Evolutionary conservation across 2,888 invertebrate genomes (phyloP), one percentile per base, ranked within the genome.

Genomic region (Danaus chrysippus): DNA sequence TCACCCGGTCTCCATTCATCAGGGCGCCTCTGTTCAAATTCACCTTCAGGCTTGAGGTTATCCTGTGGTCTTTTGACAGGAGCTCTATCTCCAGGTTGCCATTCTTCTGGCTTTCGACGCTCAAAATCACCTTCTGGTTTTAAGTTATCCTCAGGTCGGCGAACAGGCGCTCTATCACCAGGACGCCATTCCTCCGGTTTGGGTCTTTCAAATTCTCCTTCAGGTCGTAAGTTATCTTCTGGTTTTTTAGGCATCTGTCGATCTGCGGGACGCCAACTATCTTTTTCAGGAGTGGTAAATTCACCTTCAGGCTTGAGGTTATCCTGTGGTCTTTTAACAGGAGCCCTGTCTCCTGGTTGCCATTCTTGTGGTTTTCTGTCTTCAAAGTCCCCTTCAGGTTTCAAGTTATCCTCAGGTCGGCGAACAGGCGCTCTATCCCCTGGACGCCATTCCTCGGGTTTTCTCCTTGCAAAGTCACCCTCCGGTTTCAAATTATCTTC

Each of bases 341-440:
- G n/a, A n/a, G n/a, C n/a, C n/a, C n/a, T n/a, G n/a, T n/a, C n/a
- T n/a, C 83, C 92, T 1, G 92, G 92, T n/a, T 76, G 76, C 81
- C 87, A 92, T 71, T 86, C 78, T 66, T 89, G 82, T 59, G 82
- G 86, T 46, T 73, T 74, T 54, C 83, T 81, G 61, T 76, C 82
- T 68, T 91, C 92, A 62, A 93, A 92, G 23, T 92, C 82, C 19
- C 91, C 87, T 75, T 92, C 94, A 0, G 92, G 92, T 87, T 90
- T 68, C 0, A 94, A 78, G 65, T 87, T 87, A 62, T 87, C 87
- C 59, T 77, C 70, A 0, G 81, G 85, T 42, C 71, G 74, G 3
- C 73, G 74, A n/a, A 72, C 76, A 5, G 71, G 69, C 9, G 78
- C 81, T 19, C 84, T 73, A 59, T 91, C 91, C 6, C 79, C 89